phyloP scores from a whole-genome alignment of 2,888 invertebrate genomes.

The Pseudanteris insignis region DNA sequence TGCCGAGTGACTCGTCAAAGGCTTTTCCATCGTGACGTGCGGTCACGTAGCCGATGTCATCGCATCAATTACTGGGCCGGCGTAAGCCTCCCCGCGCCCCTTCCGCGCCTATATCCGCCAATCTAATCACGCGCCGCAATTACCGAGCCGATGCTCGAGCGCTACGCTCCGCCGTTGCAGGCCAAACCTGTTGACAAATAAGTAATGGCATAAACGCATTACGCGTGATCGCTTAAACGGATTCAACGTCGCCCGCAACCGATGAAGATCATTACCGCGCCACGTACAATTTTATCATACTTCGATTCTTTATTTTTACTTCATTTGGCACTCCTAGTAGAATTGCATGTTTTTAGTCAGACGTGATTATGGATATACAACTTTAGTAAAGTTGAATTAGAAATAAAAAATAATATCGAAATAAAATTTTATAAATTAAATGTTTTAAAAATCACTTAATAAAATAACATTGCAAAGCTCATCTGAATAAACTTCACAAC shows the following conservation, averaged over 20 bases:
- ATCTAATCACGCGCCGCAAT: conserved; percentile 31
- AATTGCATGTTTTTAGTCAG: too few species aligned
- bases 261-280: too few species aligned
- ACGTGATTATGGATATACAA: too few species aligned
- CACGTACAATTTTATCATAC: too few species aligned
- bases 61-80: conserved; percentile 32
- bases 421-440: too few species aligned
- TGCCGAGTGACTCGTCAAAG: conserved; percentile 48
- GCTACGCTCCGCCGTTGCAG: conserved; percentile 4
- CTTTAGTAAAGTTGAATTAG: too few species aligned
- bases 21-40: conserved; percentile 42
- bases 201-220: conserved; percentile 18
- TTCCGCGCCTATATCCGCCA: neutral
- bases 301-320: too few species aligned
- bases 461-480: too few species aligned
- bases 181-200: conserved; percentile 34
- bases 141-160: conserved; percentile 15
- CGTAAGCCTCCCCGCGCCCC: neutral
- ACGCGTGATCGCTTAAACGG: conserved; percentile 13
- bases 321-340: too few species aligned
- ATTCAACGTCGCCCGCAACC: conserved; percentile 1
- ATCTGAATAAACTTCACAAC: too few species aligned
- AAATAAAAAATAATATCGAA: too few species aligned
- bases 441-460: too few species aligned
- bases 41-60: conserved; percentile 37